phyloP scores from a whole-genome alignment of 2,888 invertebrate genomes.

The Orthosia incerta region DNA sequence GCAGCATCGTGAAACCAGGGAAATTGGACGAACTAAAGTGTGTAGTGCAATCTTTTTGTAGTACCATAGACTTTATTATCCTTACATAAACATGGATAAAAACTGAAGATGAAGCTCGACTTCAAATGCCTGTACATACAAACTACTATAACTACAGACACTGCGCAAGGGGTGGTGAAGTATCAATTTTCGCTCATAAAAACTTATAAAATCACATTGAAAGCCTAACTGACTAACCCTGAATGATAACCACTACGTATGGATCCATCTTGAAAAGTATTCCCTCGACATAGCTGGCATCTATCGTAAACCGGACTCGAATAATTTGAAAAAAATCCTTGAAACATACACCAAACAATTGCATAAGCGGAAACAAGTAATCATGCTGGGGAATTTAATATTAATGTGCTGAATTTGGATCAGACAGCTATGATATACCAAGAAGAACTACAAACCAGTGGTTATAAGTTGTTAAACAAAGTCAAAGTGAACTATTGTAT shows the following conservation, averaged over 20 bases:
- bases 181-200: slow-evolving; percentile 14
- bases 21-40: slow-evolving; percentile 25
- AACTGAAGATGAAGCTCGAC: slow-evolving; percentile 26
- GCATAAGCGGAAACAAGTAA: neutral
- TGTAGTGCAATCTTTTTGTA: slow-evolving; percentile 11
- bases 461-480: neutral
- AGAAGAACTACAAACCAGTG: slow-evolving; percentile 2
- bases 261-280: neutral
- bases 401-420: slow-evolving; percentile 2
- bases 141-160: slow-evolving; percentile 24
- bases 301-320: slow-evolving; percentile 1
- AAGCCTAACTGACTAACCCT: neutral
- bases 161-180: slow-evolving; percentile 19
- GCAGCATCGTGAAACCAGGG: neutral
- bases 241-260: neutral
- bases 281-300: slow-evolving; percentile 4
- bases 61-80: slow-evolving; percentile 20
- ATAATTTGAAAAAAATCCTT: neutral
- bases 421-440: neutral
- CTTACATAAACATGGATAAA: slow-evolving; percentile 29
- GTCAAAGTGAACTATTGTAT: neutral
- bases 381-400: neutral
- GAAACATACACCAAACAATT: neutral
- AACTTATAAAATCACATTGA: neutral
- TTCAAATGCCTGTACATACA: slow-evolving; percentile 16